phyloP scores from a whole-genome alignment of 1,140 invertebrate genomes.

The Caenorhabditis latens region DNA sequence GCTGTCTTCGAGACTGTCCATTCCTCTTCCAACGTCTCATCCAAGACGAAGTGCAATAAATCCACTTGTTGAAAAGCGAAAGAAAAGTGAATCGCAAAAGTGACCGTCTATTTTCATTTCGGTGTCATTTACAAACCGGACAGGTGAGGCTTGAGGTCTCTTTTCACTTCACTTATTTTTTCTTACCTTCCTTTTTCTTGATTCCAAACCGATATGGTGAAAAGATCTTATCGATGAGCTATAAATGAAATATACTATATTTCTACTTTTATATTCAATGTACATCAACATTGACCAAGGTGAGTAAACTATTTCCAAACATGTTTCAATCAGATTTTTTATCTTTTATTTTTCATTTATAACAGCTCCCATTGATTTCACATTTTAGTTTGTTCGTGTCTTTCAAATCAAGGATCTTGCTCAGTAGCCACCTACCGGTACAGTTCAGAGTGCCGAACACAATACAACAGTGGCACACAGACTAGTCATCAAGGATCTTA shows the following conservation, averaged over 20 bases:
- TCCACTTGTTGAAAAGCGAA: conserved; percentile 23
- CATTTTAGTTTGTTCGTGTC: conserved; percentile 50
- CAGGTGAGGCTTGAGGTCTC: background rate
- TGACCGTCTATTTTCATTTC: conserved; percentile 52
- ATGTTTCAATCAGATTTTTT: background rate
- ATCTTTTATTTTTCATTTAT: background rate
- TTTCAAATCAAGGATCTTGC: conserved; percentile 57
- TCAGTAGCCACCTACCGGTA: conserved; percentile 59
- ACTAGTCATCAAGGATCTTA: conserved; percentile 15
- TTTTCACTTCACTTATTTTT: conserved; percentile 1
- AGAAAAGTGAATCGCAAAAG: conserved; percentile 20
- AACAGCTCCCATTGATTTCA: background rate
- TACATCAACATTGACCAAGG: conserved; percentile 44
- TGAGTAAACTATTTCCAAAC: background rate
- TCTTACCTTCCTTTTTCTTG: background rate
- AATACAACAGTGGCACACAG: conserved; percentile 30
- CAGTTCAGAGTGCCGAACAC: conserved; percentile 32
- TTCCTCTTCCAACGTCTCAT: background rate
- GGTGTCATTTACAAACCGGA: conserved; percentile 53
- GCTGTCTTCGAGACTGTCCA: conserved; percentile 51
- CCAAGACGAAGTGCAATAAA: conserved; percentile 34
- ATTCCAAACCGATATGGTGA: background rate
- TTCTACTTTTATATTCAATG: conserved; percentile 49
- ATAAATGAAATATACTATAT: conserved; percentile 48
- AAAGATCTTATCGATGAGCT: background rate